These are phyloP conservation scores for Vollenhovia emeryi DNA, from an alignment of 1,140 invertebrate genomes.

Conservation along the genomic window DNA sequence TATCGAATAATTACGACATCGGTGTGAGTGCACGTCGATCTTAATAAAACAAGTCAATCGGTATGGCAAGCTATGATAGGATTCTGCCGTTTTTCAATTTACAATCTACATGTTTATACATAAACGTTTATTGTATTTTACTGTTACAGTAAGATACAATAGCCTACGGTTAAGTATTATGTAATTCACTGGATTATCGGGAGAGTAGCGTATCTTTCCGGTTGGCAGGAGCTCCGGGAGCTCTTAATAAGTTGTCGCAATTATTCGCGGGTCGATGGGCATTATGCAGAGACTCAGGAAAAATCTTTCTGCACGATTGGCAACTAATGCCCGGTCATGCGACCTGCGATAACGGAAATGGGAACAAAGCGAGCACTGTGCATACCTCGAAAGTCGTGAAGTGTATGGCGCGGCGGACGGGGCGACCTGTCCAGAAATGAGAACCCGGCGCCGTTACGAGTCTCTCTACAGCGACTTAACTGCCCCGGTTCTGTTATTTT, in stretches of 20 bases:
- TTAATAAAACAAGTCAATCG: neutral
- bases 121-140: neutral
- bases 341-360: conserved; percentile 40
- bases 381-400: conserved; percentile 27
- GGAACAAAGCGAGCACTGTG: conserved; percentile 46
- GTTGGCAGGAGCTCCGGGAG: neutral
- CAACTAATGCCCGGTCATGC: neutral
- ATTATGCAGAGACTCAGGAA: neutral
- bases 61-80: neutral
- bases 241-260: neutral
- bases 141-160: neutral
- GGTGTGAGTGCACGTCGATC: neutral
- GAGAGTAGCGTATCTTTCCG: neutral
- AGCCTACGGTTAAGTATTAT: neutral
- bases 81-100: neutral
- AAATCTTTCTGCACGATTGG: conserved; percentile 34
- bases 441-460: conserved; percentile 77
- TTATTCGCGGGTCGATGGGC: neutral
- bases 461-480: conserved; percentile 79
- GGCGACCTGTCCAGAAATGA: conserved; percentile 49
- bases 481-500: conserved; percentile 76
- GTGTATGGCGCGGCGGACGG: neutral
- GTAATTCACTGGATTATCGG: neutral
- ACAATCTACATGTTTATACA: neutral
- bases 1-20: neutral